A percentile compares a stretch with the other conserved stretches of the same genome.
Conservation (phyloP, 2,797 vertebrate genomes). For the Coilia nasus region DNA sequence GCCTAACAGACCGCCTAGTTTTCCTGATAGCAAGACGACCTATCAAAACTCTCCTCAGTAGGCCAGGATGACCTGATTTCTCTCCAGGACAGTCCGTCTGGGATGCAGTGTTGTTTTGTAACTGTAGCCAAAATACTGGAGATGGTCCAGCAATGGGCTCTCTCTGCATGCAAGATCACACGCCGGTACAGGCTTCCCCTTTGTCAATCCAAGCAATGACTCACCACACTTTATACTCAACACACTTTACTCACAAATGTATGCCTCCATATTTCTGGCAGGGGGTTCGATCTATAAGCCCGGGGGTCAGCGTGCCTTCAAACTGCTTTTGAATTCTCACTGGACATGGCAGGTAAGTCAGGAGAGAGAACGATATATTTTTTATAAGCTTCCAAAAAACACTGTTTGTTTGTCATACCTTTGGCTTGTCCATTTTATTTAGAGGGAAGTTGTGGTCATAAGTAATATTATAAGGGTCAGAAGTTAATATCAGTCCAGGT, state of each 20-base stretch:
- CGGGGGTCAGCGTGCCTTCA: background rate
- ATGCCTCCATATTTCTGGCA: background rate
- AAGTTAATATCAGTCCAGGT: no score
- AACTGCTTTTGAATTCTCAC: background rate
- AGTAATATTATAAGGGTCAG: no score
- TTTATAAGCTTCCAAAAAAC: background rate
- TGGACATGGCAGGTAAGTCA: conserved; percentile 2
- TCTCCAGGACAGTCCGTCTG: background rate
- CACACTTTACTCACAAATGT: background rate
- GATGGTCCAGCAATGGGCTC: background rate
- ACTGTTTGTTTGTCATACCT: no score
- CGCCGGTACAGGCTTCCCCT: background rate
- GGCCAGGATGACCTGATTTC: background rate
- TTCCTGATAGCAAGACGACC: no score
- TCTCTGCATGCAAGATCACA: background rate
- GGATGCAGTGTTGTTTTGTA: no score
- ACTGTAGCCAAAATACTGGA: background rate
- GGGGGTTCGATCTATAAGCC: background rate
- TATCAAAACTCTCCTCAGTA: no score
- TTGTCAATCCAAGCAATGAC: background rate
- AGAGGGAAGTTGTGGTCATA: no score
- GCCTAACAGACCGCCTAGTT: no score
- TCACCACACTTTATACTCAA: background rate
- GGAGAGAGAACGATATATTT: background rate
- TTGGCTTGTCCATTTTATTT: no score